A percentile compares a stretch with the other conserved stretches of the same genome.
Conservation (phyloP, 2,113 vertebrate genomes). For the Engystomops pustulosus region DNA sequence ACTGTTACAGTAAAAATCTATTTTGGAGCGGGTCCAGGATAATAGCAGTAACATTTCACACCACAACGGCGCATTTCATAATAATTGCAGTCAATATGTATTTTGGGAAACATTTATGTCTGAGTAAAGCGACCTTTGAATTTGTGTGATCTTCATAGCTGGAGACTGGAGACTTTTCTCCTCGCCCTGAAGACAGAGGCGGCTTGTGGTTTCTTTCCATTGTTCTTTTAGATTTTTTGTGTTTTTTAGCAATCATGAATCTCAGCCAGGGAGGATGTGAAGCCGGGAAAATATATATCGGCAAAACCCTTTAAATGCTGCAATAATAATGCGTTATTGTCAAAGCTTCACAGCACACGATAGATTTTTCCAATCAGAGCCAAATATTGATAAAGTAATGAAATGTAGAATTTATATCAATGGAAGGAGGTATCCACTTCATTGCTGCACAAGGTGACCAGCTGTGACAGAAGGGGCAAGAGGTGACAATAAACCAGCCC, state of each 20-base stretch:
- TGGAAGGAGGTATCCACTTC: neutral
- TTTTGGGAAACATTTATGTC: conserved; percentile 48
- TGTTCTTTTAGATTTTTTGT: neutral
- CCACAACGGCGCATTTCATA: neutral
- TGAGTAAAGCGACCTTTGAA: conserved; percentile 24
- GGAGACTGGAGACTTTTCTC: conserved; percentile 5
- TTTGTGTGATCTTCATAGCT: conserved; percentile 26
- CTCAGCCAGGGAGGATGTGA: neutral
- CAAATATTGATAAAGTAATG: conserved; percentile 39
- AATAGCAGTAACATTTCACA: conserved; percentile 13
- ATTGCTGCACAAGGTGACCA: neutral
- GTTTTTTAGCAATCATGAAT: conserved; percentile 24
- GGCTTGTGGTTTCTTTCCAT: neutral
- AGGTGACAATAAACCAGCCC: neutral
- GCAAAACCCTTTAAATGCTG: neutral
- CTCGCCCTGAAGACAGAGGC: neutral
- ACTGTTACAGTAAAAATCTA: neutral
- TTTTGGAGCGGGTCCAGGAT: neutral
- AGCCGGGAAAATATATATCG: neutral
- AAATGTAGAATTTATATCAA: conserved; percentile 29
- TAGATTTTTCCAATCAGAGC: neutral
- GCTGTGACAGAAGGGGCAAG: neutral
- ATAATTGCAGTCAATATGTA: conserved; percentile 44
- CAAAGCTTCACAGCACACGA: neutral
- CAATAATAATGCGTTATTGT: neutral